Evolutionary conservation across 2,113 vertebrate species (phyloP).

Genomic region (Elephas maximus): DNA sequence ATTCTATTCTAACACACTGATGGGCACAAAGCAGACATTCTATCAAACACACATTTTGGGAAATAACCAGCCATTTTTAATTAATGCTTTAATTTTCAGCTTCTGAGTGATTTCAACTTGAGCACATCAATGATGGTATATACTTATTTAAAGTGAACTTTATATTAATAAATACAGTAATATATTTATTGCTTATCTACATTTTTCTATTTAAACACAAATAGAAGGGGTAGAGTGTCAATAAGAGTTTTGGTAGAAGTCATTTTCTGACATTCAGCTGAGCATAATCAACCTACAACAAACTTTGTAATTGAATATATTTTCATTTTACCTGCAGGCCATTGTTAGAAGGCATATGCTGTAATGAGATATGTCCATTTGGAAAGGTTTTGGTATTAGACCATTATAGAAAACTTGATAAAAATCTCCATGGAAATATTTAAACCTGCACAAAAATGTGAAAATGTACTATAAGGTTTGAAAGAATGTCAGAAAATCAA

Average conservation of each 20-base stretch:
- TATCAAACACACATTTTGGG: background rate
- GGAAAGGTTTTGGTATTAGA: conserved; percentile 10
- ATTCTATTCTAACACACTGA: background rate
- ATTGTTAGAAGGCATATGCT: background rate
- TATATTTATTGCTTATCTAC: background rate
- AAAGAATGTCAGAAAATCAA: conserved; percentile 28
- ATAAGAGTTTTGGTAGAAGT: background rate
- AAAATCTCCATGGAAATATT: conserved; percentile 20
- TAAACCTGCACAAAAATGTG: conserved; percentile 46
- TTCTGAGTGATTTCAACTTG: conserved; percentile 19
- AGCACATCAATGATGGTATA: background rate
- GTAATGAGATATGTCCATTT: background rate
- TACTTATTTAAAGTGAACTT: background rate
- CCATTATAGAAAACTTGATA: conserved; percentile 13
- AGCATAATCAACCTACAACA: background rate
- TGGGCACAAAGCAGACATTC: background rate
- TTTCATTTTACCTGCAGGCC: background rate
- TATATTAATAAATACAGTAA: background rate
- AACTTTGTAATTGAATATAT: background rate
- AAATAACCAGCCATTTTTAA: background rate
- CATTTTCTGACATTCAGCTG: background rate
- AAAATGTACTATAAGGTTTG: background rate
- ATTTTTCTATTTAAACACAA: conserved; percentile 52
- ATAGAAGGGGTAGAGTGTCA: background rate
- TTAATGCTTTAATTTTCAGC: conserved; percentile 41